Evolutionary conservation across 2,797 vertebrate genomes (phyloP), one percentile per base, ranked within the genome.

Genomic region (Pseudomugil tenellus): DNA sequence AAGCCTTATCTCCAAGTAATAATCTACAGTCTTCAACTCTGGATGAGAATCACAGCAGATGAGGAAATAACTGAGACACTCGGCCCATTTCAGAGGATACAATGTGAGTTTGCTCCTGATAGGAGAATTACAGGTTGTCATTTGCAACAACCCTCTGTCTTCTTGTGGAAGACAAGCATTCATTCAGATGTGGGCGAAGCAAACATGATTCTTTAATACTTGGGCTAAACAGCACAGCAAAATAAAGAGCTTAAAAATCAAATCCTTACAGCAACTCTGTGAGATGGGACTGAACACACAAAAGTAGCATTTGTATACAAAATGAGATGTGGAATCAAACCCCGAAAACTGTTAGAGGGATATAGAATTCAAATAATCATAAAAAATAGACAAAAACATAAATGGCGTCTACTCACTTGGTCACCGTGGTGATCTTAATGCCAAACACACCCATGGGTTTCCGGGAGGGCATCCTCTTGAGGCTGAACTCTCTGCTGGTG

Each of bases 381-480:
- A 34, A 19, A 34, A n/a, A 19, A 34, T 4, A 19, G 39, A 34
- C n/a, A 32, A 23, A 52, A 19, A 11, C 8, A 28, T 48, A 19
- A 2, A 31, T 51, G 3, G 56, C 1, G 25, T 60, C 11, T 37
- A 94, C 97, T 96, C 83, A 99, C 98, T 97, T 99, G 81, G 98
- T 99, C 79, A 99, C 98, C 3, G 96, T 91, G 0, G 95, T 95
- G 8, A 99, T 99, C 92, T 98, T 99, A 81, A 99, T 90, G 46
- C 98, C 98, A 21, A 99, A 99, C 64, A 99, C 98, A 0, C 98
- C 98, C 0, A 96, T 95, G 81, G 97, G 97, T 70, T 98, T 99
- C 62, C 96, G 92, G 9, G 97, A 98, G 0, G 97, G 96, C 94
- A 97, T 96, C 83, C 96, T 95, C 84, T 99, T 98, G 86, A 99